These are phyloP conservation scores for Coptotermes formosanus DNA, from an alignment of 1,140 invertebrate species.

Conservation along the genomic window DNA sequence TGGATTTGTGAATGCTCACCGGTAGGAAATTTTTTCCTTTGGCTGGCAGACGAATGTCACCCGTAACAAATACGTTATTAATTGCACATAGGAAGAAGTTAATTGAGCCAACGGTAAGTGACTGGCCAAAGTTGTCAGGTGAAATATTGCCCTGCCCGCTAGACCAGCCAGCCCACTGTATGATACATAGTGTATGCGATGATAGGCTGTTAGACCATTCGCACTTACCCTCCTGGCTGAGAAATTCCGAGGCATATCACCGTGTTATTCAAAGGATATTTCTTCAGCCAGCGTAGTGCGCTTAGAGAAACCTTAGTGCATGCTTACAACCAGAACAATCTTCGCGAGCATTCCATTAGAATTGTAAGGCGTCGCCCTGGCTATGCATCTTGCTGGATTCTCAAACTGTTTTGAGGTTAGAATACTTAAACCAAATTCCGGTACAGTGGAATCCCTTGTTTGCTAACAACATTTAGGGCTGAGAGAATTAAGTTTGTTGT, in stretches of 20 bases:
- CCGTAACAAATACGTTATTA: too few relatives aligned
- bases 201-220: too few relatives aligned
- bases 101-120: too few relatives aligned
- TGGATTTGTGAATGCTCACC: too few relatives aligned
- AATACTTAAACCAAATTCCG: slow-evolving; percentile 8
- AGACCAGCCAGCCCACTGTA: too few relatives aligned
- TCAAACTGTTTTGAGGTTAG: slow-evolving; percentile 1
- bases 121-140: too few relatives aligned
- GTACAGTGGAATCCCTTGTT: slow-evolving; percentile 1
- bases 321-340: not conserved
- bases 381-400: not conserved
- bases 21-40: too few relatives aligned
- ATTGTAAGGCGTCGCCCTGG: not conserved
- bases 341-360: not conserved
- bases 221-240: too few relatives aligned
- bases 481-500: not conserved
- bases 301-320: not conserved
- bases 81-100: too few relatives aligned
- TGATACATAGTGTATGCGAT: too few relatives aligned
- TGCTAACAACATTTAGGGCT: not conserved
- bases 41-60: too few relatives aligned
- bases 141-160: too few relatives aligned
- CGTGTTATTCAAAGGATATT: not conserved
- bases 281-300: not conserved
- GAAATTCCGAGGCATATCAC: not conserved